Evolutionary conservation across 2,797 vertebrate species (phyloP), one percentile per base, ranked within the genome.

Genomic region (Gallirallus australis): DNA sequence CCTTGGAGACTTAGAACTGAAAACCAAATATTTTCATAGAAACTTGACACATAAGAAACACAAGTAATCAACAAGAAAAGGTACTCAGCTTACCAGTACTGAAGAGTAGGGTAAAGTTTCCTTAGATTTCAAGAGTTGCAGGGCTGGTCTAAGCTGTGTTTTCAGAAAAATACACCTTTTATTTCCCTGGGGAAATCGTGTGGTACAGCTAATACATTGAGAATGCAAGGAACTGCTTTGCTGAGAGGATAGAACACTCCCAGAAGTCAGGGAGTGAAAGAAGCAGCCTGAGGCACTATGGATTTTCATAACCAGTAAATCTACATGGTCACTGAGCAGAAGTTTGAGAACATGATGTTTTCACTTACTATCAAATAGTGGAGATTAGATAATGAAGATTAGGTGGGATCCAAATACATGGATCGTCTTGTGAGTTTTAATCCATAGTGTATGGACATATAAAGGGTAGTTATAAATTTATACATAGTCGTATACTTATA

Each of bases 301-400:
- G 42, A 73, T 91, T 93, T 91, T 86, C 64, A 68, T 35, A 86
- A 52, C 18, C 7, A 54, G 45, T 33, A 81, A 85, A 91, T n/a
- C 16, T 78, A 27, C 0, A 0, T 68, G 56, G 56, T 28, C 69
- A 81, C 1, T 3, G 40, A 76, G 11, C 24, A 82, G 39, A 79
- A 82, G 15, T 68, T 91, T 71, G 69, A 82, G 18, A 77, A 48
- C 1, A 40, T 16, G 7, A 16, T 33, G 5, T 33, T 87, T 89
- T 64, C 31, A 61, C 79, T 80, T 60, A 37, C 4, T 70, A 28
- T 48, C 53, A 87, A 79, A 60, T 37, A 61, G 7, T 40, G 20
- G 48, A 80, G 27, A 84, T 65, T n/a, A 57, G 31, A 47, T 23
- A 70, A 37, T 40, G 33, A 64, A 86, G 25, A 54, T 79, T 48